Conservation (phyloP, 1,140 invertebrate species). For the Drosophila fuyamai region DNA sequence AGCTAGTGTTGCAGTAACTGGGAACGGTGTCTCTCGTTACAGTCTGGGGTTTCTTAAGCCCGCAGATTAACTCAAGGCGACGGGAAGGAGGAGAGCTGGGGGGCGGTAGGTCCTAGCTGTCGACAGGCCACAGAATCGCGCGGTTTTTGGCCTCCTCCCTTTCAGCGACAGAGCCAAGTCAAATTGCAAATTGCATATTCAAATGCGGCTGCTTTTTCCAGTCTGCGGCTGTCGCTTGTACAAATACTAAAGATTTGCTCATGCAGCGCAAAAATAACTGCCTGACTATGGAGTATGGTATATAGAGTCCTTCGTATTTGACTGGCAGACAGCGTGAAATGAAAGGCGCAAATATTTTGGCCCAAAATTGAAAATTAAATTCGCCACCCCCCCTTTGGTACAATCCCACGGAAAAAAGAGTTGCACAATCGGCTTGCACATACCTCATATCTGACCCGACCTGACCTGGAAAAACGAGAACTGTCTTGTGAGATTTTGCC, state of each 20-base stretch:
- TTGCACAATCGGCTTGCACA: constrained; percentile 57
- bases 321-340: constrained; percentile 51
- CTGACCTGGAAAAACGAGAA: constrained; percentile 64
- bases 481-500: constrained; percentile 41
- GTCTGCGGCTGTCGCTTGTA: constrained; percentile 76
- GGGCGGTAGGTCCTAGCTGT: constrained; percentile 22
- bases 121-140: constrained; percentile 37
- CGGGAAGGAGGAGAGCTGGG: background rate
- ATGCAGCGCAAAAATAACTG: constrained; percentile 78
- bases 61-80: constrained; percentile 64
- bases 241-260: constrained; percentile 81
- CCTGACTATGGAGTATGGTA: constrained; percentile 43
- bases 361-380: constrained; percentile 77
- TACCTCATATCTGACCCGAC: constrained; percentile 75
- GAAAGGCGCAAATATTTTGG: constrained; percentile 68
- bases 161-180: constrained; percentile 63
- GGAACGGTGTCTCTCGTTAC: constrained; percentile 35
- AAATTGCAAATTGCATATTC: constrained; percentile 82
- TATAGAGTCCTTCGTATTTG: constrained; percentile 23
- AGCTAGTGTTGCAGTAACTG: constrained; percentile 15
- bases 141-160: constrained; percentile 62
- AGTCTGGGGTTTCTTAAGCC: constrained; percentile 77
- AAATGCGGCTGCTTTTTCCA: constrained; percentile 79
- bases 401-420: constrained; percentile 17
- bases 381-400: constrained; percentile 13